These are phyloP conservation scores for Andrena haemorrhoa DNA, from an alignment of 2,888 invertebrate genomes.

Conservation along the genomic window DNA sequence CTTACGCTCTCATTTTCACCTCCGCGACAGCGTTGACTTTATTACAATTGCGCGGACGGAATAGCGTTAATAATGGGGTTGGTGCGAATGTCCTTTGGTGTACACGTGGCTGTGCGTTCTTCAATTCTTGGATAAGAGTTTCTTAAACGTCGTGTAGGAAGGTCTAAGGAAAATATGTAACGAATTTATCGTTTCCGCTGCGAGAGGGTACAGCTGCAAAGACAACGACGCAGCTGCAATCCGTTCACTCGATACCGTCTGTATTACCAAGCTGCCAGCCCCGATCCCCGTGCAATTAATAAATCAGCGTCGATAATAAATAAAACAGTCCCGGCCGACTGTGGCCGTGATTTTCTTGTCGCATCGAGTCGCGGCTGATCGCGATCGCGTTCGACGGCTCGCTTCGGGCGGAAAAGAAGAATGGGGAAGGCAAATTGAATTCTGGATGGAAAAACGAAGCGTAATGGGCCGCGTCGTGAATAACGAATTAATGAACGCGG, in stretches of 20 bases:
- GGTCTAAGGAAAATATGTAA: not conserved
- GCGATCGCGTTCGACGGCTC: not conserved
- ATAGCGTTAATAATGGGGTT: too few relatives aligned
- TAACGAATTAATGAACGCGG: constrained; percentile 4
- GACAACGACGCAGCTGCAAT: constrained; percentile 14
- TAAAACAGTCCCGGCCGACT: not conserved
- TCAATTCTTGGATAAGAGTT: too few relatives aligned
- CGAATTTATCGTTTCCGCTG: constrained; percentile 30
- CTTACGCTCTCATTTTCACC: not conserved
- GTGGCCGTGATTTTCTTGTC: constrained; percentile 9
- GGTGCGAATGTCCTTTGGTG: too few relatives aligned
- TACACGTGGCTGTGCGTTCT: too few relatives aligned
- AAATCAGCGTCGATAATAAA: constrained; percentile 27
- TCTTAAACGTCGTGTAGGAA: too few relatives aligned
- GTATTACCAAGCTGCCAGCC: constrained; percentile 1
- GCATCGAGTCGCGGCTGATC: not conserved
- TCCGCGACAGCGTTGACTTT: too few relatives aligned
- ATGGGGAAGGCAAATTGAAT: constrained; percentile 10
- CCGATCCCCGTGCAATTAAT: constrained; percentile 20
- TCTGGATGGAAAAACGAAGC: constrained; percentile 9
- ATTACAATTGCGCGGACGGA: too few relatives aligned
- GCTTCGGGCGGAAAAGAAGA: not conserved
- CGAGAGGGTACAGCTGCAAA: constrained; percentile 13
- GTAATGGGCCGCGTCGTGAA: constrained; percentile 13
- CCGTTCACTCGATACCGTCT: constrained; percentile 24